A percentile compares a stretch with the other conserved stretches of the same genome.
Evolutionary conservation across 2,797 vertebrate genomes (phyloP).

Genomic region (Okamejei kenojei): DNA sequence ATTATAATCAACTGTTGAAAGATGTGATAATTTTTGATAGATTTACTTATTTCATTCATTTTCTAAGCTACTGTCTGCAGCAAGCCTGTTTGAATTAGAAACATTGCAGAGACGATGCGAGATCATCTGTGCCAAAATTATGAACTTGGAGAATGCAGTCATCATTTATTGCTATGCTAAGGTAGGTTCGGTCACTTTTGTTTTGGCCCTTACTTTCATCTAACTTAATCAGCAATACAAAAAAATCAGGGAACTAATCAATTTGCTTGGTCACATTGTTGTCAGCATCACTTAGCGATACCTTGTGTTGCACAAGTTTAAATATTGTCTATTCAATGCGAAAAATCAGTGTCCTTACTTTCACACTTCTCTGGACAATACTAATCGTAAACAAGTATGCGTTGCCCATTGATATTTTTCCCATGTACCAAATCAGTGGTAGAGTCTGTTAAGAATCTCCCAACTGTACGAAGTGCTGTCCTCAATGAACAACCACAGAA

Average conservation of each 20-base stretch:
- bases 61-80: slow-evolving; percentile 75
- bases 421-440: background rate
- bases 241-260: background rate
- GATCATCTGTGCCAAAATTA: slow-evolving; percentile 77
- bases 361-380: background rate
- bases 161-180: slow-evolving; percentile 86
- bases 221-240: background rate
- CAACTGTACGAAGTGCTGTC: background rate
- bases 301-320: background rate
- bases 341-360: background rate
- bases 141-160: slow-evolving; percentile 76
- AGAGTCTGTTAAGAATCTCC: background rate
- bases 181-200: slow-evolving; percentile 56
- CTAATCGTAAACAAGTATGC: background rate
- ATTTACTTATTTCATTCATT: background rate
- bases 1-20: background rate
- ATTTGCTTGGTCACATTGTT: background rate
- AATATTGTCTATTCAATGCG: background rate
- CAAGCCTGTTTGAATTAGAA: slow-evolving; percentile 81
- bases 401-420: background rate
- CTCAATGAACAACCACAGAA: background rate
- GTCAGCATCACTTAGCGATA: background rate
- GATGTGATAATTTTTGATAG: background rate
- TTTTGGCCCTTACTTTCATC: background rate
- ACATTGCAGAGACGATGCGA: slow-evolving; percentile 88